A percentile compares a stretch with the other conserved stretches of the same genome.
Conservation (phyloP, 2,113 vertebrate genomes). For the Mugil cephalus region DNA sequence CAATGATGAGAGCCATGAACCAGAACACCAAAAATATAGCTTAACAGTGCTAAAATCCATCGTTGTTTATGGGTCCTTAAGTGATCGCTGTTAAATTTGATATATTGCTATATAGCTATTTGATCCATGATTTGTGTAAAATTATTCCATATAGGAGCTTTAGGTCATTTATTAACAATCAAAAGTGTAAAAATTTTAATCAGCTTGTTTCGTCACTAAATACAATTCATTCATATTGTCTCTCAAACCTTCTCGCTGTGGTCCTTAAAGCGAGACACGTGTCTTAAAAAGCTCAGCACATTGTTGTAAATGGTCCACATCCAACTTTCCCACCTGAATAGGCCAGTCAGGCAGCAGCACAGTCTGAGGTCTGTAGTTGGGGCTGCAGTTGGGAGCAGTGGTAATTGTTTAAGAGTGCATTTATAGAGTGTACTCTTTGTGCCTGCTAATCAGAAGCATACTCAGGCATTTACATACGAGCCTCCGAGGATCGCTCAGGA, state of each 20-base stretch:
- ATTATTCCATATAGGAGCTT: background rate
- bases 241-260: background rate
- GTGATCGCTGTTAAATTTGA: too few relatives aligned
- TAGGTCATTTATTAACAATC: background rate
- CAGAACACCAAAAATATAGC: too few relatives aligned
- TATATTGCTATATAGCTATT: background rate
- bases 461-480: slow-evolving; percentile 73
- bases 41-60: too few relatives aligned
- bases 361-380: slow-evolving; percentile 63
- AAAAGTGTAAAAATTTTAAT: slow-evolving; percentile 2
- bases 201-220: background rate
- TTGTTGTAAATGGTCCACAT: slow-evolving; percentile 55
- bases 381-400: slow-evolving; percentile 68
- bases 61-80: too few relatives aligned
- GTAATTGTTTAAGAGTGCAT: slow-evolving; percentile 83
- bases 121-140: background rate
- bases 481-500: slow-evolving; percentile 74
- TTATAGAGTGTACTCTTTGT: slow-evolving; percentile 82
- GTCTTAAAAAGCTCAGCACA: slow-evolving; percentile 13
- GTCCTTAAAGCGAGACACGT: slow-evolving; percentile 9
- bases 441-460: slow-evolving; percentile 83
- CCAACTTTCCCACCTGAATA: slow-evolving; percentile 56
- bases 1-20: too few relatives aligned
- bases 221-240: background rate
- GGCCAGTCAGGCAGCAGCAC: slow-evolving; percentile 54